Base-by-base conservation (phyloP, 2,888 invertebrate genomes). In the Pristionchus fissidentatus region DNA sequence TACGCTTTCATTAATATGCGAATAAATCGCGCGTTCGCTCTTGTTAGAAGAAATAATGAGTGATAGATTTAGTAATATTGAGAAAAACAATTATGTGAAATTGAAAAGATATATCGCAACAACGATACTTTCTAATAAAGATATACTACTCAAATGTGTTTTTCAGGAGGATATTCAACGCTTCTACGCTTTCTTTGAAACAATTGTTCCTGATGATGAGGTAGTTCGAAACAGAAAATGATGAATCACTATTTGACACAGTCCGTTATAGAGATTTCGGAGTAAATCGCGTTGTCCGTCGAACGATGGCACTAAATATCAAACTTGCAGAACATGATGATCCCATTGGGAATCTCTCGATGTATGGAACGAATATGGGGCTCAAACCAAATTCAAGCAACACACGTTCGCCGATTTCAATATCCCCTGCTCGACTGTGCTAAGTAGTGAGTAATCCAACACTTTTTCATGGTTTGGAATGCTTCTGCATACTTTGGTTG, bases 401-500 rank as follows among this genome's bases (percentile, higher is more conserved):
- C 85, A 55, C 89, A 87, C 83, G 83, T 84, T 1, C 81, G 85
- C 3, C 84, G 89, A 26, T 89, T 87, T 83, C 62, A 84, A 15
- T 89, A 86, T 62, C 84, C 84, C 2, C 70, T 89, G 0, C 82
- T 87, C 55, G 89, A 89, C 55, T 87, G 86, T 35, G 88, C 88
- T 3, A 87, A 89, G 85, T 88, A 89, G 89, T 89, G 38, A 84
- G 86, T n/a, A n/a, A n/a, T n/a, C n/a, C n/a, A n/a, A n/a, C n/a
- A n/a, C n/a, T n/a, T n/a, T n/a, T n/a, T n/a, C n/a, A n/a, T n/a
- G n/a, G n/a, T n/a, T n/a, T n/a, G n/a, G n/a, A n/a, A n/a, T n/a
- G n/a, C n/a, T n/a, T n/a, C n/a, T n/a, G n/a, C n/a, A n/a, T n/a
- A n/a, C n/a, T n/a, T n/a, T n/a, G n/a, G n/a, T n/a, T n/a, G n/a